Evolutionary conservation across 1,140 invertebrate species (phyloP), one percentile per base, ranked within the genome.

Genomic region (Ceratoteleas bidentatus): DNA sequence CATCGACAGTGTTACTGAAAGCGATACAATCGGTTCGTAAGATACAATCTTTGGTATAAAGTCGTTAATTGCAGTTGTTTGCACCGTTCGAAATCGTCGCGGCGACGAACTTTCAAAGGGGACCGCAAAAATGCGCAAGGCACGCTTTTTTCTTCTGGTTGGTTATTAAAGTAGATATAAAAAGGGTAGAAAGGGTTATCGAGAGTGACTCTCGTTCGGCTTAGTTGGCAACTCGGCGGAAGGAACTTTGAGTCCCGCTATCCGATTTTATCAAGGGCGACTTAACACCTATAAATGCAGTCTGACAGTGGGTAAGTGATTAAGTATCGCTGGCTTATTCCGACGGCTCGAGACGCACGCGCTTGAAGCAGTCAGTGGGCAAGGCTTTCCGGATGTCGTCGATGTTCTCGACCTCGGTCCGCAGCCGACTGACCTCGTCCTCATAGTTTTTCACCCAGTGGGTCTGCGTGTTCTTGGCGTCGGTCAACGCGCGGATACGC

Each of bases 331-430:
- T 83, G 66, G 85, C 80, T 86, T 84, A 74, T 66, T 81, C 75
- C 81, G 83, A 93, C 9, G 94, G 94, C 81, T 95, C 94, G 7
- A 95, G 90, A 69, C 92, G 92, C 58, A 93, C 89, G 56, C 92
- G 92, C 85, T 96, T 96, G 90, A 95, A 97, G 89, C 98, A 99
- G n/a, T 93, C 94, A 0, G 93, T 92, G 0, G 98, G 98, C 56
- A 99, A 92, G 38, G 96, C 93, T 69, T 95, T 93, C 13, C 94
- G 93, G 77, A 99, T 99, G 24, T 95, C 94, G 84, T 95, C 94
- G 49, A 99, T 95, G 90, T 98, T 99, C 3, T 94, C 93, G 0
- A 99, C 97, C 87, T 99, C 97, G 6, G 89, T 90, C 65, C 93
- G 90, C 7, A 99, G 91, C 74, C 94, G 92, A 11, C 91, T 92